Conservation (phyloP, 2,888 invertebrate species). For the Erebia aethiops region DNA sequence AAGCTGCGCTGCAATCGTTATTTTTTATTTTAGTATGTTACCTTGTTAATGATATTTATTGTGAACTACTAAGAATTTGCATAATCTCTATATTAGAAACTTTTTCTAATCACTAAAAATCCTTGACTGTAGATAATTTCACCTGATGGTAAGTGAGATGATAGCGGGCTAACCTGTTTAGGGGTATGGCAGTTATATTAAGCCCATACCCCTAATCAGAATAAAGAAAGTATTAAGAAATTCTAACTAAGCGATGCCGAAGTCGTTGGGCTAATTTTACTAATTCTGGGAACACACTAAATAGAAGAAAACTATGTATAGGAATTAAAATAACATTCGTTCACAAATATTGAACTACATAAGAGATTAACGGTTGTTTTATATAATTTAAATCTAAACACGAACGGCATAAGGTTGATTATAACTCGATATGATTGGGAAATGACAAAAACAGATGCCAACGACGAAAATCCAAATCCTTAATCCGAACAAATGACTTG, state of each 20-base stretch:
- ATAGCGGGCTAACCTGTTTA: too few relatives aligned
- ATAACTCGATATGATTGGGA: conserved; percentile 30
- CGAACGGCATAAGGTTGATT: conserved; percentile 25
- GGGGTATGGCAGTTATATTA: too few relatives aligned
- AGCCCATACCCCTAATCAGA: too few relatives aligned
- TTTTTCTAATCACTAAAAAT: too few relatives aligned
- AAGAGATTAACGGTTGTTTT: neutral
- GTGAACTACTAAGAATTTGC: too few relatives aligned
- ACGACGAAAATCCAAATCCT: conserved; percentile 43
- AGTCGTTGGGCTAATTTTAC: neutral
- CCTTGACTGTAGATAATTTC: too few relatives aligned
- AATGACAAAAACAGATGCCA: conserved; percentile 40
- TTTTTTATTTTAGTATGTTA: too few relatives aligned
- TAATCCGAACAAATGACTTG: conserved; percentile 55
- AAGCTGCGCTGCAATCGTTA: too few relatives aligned
- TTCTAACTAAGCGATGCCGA: neutral
- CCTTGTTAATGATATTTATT: too few relatives aligned
- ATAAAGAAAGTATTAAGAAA: neutral
- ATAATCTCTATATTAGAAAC: too few relatives aligned
- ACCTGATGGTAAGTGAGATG: too few relatives aligned
- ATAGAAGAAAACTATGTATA: neutral
- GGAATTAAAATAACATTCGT: neutral
- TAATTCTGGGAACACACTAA: neutral
- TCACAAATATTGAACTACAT: conserved; percentile 20
- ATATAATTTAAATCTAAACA: conserved; percentile 17